Conservation (phyloP, 2,113 vertebrate genomes). For the Cynocephalus volans region DNA sequence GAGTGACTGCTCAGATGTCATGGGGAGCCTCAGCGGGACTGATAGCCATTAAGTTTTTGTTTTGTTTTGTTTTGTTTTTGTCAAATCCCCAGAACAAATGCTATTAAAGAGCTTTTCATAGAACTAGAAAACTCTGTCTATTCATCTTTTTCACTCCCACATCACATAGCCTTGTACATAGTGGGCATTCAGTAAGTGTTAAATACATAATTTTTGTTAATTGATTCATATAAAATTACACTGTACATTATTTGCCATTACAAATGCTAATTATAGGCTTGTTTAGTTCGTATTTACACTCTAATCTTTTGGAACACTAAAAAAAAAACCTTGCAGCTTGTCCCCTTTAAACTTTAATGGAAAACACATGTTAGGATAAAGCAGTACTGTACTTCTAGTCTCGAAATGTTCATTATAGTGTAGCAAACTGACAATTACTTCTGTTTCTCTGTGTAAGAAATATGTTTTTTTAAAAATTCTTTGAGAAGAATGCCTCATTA, state of each 20-base stretch:
- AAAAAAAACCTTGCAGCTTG: conserved; percentile 46
- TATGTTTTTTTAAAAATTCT: neutral
- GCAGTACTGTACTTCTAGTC: neutral
- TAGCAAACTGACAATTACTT: conserved; percentile 28
- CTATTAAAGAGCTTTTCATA: conserved; percentile 56
- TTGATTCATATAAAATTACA: conserved; percentile 70
- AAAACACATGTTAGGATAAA: conserved; percentile 53
- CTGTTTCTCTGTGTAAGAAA: conserved; percentile 54
- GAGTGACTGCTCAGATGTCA: neutral
- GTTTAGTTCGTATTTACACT: conserved; percentile 64
- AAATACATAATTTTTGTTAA: conserved; percentile 76
- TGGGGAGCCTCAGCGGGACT: neutral
- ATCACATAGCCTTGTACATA: conserved; percentile 10
- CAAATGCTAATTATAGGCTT: conserved; percentile 71
- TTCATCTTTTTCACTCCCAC: conserved; percentile 63
- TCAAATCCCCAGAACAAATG: conserved; percentile 68
- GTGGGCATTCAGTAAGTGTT: conserved; percentile 51
- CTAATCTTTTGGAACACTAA: conserved; percentile 52
- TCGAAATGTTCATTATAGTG: conserved; percentile 21
- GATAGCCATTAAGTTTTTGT: neutral
- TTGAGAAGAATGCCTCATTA: conserved; percentile 59
- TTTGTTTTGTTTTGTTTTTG: neutral
- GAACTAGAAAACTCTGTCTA: conserved; percentile 2
- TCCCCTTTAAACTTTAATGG: conserved; percentile 50
- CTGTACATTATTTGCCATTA: conserved; percentile 70